Conservation (phyloP, 2,113 vertebrate genomes). For the Cebidichthys violaceus region DNA sequence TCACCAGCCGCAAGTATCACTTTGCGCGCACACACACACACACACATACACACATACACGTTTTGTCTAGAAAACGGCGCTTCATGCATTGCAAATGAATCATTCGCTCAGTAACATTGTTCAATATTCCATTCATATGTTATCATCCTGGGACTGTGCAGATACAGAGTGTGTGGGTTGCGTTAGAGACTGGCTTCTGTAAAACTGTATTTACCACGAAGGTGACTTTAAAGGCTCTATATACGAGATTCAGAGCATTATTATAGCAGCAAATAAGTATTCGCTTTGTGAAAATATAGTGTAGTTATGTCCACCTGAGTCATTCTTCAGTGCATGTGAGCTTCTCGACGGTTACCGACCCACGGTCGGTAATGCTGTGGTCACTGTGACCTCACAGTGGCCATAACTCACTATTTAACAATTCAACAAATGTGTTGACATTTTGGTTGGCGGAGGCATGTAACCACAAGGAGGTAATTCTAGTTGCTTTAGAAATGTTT, state of each 20-base stretch:
- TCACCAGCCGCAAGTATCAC: conserved; percentile 54
- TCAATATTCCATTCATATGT: conserved; percentile 59
- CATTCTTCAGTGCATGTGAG: neutral
- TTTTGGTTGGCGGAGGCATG: neutral
- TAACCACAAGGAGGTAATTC: neutral
- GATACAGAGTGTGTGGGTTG: conserved; percentile 24
- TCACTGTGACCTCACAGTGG: too few relatives aligned
- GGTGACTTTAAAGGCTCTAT: neutral
- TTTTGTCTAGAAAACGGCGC: conserved; percentile 11
- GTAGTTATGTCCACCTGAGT: neutral
- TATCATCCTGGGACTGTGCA: conserved; percentile 41
- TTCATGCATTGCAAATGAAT: conserved; percentile 59
- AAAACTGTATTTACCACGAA: conserved; percentile 14
- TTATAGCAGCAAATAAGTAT: neutral
- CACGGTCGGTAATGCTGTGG: too few relatives aligned
- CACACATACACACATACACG: conserved; percentile 3
- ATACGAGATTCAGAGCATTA: neutral
- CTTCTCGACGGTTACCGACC: neutral
- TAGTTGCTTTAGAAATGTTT: neutral
- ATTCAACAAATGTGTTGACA: too few relatives aligned
- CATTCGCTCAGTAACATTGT: conserved; percentile 45
- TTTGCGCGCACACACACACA: conserved; percentile 31
- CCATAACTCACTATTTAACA: too few relatives aligned
- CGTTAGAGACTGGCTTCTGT: neutral
- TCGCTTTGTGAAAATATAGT: neutral